A percentile compares a stretch with the other conserved stretches of the same genome.
phyloP scores from a whole-genome alignment of 2,797 vertebrate species.

The Cottoperca gobio region DNA sequence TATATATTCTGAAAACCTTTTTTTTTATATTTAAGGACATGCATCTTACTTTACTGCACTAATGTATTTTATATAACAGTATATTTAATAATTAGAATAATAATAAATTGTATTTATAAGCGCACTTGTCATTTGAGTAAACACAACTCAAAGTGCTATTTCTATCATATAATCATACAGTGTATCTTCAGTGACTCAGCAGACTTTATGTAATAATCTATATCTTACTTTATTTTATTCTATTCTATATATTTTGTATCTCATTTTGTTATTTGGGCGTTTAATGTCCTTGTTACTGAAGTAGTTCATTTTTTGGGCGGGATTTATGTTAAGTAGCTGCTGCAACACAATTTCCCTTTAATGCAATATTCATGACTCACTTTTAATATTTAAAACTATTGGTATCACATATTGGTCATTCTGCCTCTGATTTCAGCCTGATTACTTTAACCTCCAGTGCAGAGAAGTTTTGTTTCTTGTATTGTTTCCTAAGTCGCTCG shows the following conservation, averaged over 20 bases:
- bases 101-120: too few relatives aligned
- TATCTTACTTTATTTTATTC: neutral
- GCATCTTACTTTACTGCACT: neutral
- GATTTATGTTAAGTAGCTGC: neutral
- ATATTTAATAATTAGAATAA: too few relatives aligned
- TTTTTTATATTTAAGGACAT: neutral
- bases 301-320: neutral
- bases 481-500: slow-evolving; percentile 8
- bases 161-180: neutral
- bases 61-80: neutral
- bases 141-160: too few relatives aligned
- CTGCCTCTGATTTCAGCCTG: neutral
- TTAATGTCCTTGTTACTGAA: neutral
- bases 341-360: neutral
- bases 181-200: neutral
- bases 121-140: too few relatives aligned
- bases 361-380: neutral
- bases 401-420: neutral
- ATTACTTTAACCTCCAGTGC: neutral
- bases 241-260: neutral
- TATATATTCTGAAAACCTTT: too few relatives aligned
- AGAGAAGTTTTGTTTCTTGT: slow-evolving; percentile 10
- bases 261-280: neutral
- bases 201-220: too few relatives aligned
- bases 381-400: neutral